Evolutionary conservation across 2,797 vertebrate species (phyloP).

Genomic region (Darevskia nairensis): DNA sequence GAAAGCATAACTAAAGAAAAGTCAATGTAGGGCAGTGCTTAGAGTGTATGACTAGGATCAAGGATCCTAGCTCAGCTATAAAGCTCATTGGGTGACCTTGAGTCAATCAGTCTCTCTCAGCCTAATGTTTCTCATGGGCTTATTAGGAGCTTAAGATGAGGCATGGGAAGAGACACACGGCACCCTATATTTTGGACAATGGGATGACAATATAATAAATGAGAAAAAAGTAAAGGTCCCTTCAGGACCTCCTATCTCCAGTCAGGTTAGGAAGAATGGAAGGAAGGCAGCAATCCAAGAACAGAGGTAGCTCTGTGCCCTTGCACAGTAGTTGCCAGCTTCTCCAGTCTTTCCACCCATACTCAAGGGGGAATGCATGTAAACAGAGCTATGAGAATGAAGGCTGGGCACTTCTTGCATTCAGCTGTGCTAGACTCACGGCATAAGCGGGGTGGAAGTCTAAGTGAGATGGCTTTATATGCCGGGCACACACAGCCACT

Average conservation of each 20-base stretch:
- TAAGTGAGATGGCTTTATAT: background rate
- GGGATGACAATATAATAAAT: background rate
- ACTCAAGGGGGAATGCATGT: background rate
- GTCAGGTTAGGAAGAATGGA: too few species aligned
- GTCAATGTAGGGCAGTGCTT: background rate
- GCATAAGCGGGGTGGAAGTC: background rate
- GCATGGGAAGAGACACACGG: background rate
- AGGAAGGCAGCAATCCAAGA: background rate
- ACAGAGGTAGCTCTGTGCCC: background rate
- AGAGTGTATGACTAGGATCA: background rate
- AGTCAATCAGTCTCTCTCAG: background rate
- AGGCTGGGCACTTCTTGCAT: background rate
- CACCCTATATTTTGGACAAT: background rate
- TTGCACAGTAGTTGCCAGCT: background rate
- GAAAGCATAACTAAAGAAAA: background rate
- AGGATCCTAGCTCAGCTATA: background rate
- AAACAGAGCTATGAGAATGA: background rate
- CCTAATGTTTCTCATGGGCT: background rate
- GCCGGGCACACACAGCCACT: background rate
- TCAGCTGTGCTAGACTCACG: background rate
- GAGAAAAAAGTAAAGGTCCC: background rate
- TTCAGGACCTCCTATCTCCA: background rate
- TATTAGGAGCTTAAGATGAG: background rate
- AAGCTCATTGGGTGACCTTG: background rate
- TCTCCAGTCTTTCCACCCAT: background rate